Evolutionary conservation across 1,140 invertebrate genomes (phyloP), one percentile per base, ranked within the genome.

Genomic region (Ericerus pela): DNA sequence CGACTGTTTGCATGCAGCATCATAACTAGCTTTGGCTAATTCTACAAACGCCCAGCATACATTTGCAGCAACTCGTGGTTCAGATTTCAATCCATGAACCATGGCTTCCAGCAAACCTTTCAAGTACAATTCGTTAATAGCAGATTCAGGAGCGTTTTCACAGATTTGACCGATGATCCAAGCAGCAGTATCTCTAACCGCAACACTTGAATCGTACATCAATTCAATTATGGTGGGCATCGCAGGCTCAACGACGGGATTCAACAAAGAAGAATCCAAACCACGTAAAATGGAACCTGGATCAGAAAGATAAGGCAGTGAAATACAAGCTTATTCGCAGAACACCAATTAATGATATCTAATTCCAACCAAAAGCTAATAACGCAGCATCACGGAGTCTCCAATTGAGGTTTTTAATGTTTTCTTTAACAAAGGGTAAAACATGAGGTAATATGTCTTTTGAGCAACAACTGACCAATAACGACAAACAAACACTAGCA

Each of bases 21-120:
- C 93, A 67, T 93, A 98, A 16, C 93, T 90, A 8, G 94, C 93
- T 71, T 97, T 91, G 1, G 93, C 92, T 16, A 99, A 73, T 53
- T 90, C 91, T 47, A 88, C 94, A 62, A 99, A 91, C 0, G 96
- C 94, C 96, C 96, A 99, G 67, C 96, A 99, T 16, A 97, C 90
- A 74, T 99, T 99, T 1, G 92, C 82, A 20, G 96, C 94, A 0
- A 99, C 95, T 26, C 95, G 74, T 0, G 96, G 92, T 68, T 97
- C 94, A 18, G 88, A 84, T 61, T 83, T 82, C 11, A 98, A 69
- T 10, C 90, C 90, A 62, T 84, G 83, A 0, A 95, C 80, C 22
- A 99, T 76, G 61, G 88, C 88, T 67, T 94, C 84, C 1, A 99
- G 69, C 10, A 99, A 66, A 4, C 85, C 82, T 65, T 85, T 81